Conservation (phyloP, 2,888 invertebrate species). For the Chirona hameri region DNA sequence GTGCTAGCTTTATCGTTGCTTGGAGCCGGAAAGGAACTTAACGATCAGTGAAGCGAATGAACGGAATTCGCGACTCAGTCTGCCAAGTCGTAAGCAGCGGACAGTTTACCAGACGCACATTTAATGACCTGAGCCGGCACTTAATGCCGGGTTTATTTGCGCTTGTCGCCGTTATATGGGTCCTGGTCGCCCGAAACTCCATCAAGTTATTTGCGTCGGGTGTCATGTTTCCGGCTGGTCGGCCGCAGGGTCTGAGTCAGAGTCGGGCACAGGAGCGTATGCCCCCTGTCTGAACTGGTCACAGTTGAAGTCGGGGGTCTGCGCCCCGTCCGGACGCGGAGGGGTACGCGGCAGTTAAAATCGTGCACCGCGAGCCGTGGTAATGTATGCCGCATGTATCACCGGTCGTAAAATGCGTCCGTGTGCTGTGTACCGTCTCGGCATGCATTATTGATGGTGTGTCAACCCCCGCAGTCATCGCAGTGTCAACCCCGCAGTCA, state of each 20-base stretch:
- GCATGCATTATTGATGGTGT: not conserved
- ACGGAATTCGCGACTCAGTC: too few relatives aligned
- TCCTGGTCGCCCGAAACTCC: slow-evolving; percentile 63
- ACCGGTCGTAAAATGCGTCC: not conserved
- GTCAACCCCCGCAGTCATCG: not conserved
- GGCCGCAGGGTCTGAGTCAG: not conserved
- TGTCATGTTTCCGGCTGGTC: slow-evolving; percentile 75
- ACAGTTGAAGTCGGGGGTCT: not conserved
- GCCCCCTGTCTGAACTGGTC: not conserved
- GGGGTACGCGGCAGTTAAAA: not conserved
- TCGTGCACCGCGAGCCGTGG: not conserved
- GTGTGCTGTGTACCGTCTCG: not conserved
- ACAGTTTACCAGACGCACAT: too few relatives aligned
- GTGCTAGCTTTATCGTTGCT: too few relatives aligned
- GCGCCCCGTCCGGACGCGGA: not conserved
- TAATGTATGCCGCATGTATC: not conserved
- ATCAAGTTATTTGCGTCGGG: slow-evolving; percentile 68
- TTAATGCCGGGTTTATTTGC: not conserved
- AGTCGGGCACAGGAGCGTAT: not conserved
- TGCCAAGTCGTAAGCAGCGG: too few relatives aligned
- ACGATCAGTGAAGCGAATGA: too few relatives aligned
- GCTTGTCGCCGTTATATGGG: slow-evolving; percentile 56
- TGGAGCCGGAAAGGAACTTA: too few relatives aligned
- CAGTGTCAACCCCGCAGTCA: not conserved
- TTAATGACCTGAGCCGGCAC: not conserved